These are phyloP conservation scores for Oryzias celebensis DNA, from an alignment of 2,113 vertebrate genomes.

Conservation along the genomic window DNA sequence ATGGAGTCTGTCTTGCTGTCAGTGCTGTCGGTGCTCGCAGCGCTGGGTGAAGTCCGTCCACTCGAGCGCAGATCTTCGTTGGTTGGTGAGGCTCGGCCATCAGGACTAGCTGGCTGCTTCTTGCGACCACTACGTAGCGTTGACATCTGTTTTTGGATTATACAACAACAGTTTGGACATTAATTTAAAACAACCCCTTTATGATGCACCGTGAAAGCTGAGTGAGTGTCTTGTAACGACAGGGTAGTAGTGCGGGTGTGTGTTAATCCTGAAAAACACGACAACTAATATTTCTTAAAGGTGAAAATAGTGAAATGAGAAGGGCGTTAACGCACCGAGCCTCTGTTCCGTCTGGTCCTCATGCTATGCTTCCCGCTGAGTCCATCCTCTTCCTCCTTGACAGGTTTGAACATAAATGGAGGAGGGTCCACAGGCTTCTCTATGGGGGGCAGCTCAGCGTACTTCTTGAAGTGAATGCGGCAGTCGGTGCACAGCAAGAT, in stretches of 20 bases:
- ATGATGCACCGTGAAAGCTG: no score
- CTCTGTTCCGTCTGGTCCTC: slow-evolving; percentile 97
- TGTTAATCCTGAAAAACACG: slow-evolving; percentile 7
- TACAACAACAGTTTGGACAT: background rate
- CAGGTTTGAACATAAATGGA: slow-evolving; percentile 99
- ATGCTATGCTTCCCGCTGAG: slow-evolving; percentile 99
- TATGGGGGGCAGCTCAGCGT: slow-evolving; percentile 97
- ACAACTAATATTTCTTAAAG: slow-evolving; percentile 19
- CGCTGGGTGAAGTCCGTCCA: slow-evolving; percentile 93
- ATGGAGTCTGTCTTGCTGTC: slow-evolving; percentile 94
- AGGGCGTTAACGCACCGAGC: slow-evolving; percentile 82
- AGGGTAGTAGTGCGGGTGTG: background rate
- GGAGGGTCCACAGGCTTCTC: slow-evolving; percentile 98
- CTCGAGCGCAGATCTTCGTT: slow-evolving; percentile 95
- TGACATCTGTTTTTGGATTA: slow-evolving; percentile 85
- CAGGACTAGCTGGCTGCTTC: slow-evolving; percentile 96
- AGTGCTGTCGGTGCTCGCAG: slow-evolving; percentile 95
- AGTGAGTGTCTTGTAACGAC: background rate
- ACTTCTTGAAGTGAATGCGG: slow-evolving; percentile 98
- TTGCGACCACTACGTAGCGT: slow-evolving; percentile 98
- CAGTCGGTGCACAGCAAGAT: slow-evolving; percentile 97
- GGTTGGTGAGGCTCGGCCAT: slow-evolving; percentile 91
- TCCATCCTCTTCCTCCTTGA: slow-evolving; percentile 99
- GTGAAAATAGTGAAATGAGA: slow-evolving; percentile 48
- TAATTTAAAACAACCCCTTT: background rate